These are phyloP conservation scores for Leucania comma DNA, from an alignment of 2,888 invertebrate species.

Conservation along the genomic window DNA sequence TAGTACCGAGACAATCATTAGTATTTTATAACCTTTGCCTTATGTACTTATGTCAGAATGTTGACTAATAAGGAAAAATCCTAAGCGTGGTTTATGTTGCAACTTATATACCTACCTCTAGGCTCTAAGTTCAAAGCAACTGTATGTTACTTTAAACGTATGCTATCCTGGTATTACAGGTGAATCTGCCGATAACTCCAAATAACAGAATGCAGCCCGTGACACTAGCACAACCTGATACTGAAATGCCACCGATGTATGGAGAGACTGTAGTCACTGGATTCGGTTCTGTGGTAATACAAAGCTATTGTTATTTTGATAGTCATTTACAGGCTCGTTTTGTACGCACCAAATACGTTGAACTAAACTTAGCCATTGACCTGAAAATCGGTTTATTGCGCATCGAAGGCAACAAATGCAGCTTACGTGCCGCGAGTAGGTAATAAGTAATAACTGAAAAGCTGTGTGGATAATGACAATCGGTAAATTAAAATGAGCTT, in stretches of 20 bases:
- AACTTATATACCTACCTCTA: conserved; percentile 3
- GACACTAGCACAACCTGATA: conserved; percentile 71
- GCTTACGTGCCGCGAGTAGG: too few species aligned
- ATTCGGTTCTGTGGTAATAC: conserved; percentile 84
- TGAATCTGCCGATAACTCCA: conserved; percentile 77
- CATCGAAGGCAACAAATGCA: too few species aligned
- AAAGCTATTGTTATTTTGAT: conserved; percentile 15
- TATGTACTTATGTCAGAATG: not conserved
- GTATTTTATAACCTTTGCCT: not conserved
- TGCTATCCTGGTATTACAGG: conserved; percentile 69
- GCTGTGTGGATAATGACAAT: not conserved
- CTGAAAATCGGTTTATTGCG: too few species aligned
- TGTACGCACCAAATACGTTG: too few species aligned
- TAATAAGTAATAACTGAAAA: not conserved
- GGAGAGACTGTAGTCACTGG: conserved; percentile 87
- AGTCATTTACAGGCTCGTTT: too few species aligned
- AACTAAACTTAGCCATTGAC: too few species aligned
- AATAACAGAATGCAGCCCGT: conserved; percentile 78
- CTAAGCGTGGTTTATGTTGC: too few species aligned
- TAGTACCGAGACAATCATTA: not conserved
- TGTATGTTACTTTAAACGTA: conserved; percentile 11
- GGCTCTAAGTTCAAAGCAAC: conserved; percentile 1
- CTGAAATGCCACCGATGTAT: conserved; percentile 76
- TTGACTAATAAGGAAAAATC: conserved; percentile 3
- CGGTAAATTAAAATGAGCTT: too few species aligned